phyloP scores from a whole-genome alignment of 2,888 invertebrate genomes.

The Cynaeus angustus region DNA sequence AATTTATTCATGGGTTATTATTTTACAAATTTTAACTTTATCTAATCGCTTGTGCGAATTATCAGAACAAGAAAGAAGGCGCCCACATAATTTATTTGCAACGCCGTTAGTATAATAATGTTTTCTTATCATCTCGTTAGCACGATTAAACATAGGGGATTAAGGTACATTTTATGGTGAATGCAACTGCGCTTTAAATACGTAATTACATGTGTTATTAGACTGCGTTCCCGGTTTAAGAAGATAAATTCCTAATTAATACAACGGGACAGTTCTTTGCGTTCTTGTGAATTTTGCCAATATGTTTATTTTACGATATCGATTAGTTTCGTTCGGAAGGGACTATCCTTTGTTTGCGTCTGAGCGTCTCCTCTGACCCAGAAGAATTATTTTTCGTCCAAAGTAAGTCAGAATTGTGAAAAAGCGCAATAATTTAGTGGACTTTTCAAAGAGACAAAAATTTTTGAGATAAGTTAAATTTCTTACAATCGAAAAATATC shows the following conservation, averaged over 20 bases:
- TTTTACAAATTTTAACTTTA: background rate
- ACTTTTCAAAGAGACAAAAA: too few relatives aligned
- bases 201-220: background rate
- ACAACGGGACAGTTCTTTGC: background rate
- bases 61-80: background rate
- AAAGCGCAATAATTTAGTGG: too few relatives aligned
- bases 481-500: too few relatives aligned
- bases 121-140: background rate
- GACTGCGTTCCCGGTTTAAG: too few relatives aligned
- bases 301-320: background rate
- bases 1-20: background rate
- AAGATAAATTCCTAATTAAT: too few relatives aligned
- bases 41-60: background rate
- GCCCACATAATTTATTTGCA: background rate
- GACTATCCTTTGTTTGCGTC: constrained; percentile 1
- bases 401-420: too few relatives aligned
- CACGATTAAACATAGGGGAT: background rate
- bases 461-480: too few relatives aligned
- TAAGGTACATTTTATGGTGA: background rate
- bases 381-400: too few relatives aligned
- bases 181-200: background rate
- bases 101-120: background rate
- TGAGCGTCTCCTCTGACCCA: background rate
- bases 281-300: background rate
- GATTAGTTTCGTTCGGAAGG: background rate